Evolutionary conservation across 2,888 invertebrate species (phyloP).

Genomic region (Xylophagus ater): DNA sequence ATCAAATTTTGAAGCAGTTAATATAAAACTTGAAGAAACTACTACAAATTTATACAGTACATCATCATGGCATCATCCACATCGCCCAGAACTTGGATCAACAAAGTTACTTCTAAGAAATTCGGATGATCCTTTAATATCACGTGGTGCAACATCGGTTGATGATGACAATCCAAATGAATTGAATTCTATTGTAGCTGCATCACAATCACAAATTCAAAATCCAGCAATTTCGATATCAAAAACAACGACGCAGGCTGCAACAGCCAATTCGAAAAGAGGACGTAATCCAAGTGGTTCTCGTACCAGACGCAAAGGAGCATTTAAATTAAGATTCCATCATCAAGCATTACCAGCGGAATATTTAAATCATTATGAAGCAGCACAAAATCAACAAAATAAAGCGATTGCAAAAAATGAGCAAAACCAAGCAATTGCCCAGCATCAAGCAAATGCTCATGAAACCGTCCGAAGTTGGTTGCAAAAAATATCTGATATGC

Average conservation of each 20-base stretch:
- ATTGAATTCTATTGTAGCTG: constrained; percentile 26
- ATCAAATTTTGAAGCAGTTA: constrained; percentile 6
- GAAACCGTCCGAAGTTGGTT: constrained; percentile 65
- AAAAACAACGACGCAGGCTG: constrained; percentile 18
- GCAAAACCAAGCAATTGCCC: constrained; percentile 1
- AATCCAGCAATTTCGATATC: not conserved
- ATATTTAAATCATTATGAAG: constrained; percentile 68
- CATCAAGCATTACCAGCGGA: constrained; percentile 70
- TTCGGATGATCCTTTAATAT: constrained; percentile 39
- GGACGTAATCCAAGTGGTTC: constrained; percentile 10
- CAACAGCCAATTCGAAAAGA: constrained; percentile 22
- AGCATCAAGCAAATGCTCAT: constrained; percentile 39
- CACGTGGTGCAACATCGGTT: constrained; percentile 31
- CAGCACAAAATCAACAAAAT: constrained; percentile 49
- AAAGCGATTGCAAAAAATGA: constrained; percentile 19
- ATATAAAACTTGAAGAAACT: constrained; percentile 16
- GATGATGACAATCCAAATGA: constrained; percentile 29
- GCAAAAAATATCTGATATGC: constrained; percentile 61
- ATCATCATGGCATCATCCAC: constrained; percentile 13
- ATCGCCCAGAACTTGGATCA: constrained; percentile 20
- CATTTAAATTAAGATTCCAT: constrained; percentile 68
- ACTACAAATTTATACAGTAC: constrained; percentile 12
- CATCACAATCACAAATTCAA: constrained; percentile 10
- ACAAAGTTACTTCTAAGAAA: constrained; percentile 30
- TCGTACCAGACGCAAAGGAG: constrained; percentile 34